These are phyloP conservation scores for Kryphioiulus occultus DNA, from an alignment of 2,888 invertebrate species.

Conservation along the genomic window DNA sequence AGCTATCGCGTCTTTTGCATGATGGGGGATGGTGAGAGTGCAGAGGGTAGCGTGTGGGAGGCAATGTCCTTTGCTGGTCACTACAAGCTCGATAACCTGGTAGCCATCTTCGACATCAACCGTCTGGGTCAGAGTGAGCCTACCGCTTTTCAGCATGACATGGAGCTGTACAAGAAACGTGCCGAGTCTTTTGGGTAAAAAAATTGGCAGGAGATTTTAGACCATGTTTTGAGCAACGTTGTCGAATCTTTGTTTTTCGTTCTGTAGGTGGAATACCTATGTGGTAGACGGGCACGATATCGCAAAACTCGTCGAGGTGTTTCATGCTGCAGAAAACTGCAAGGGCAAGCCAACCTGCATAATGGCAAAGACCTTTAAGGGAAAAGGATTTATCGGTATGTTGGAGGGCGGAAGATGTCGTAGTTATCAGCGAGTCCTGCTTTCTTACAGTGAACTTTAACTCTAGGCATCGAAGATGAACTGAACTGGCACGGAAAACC, in stretches of 20 bases:
- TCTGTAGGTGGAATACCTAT: constrained; percentile 75
- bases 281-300: constrained; percentile 98
- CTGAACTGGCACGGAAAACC: constrained; percentile 99
- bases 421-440: background rate
- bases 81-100: constrained; percentile 95
- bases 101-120: constrained; percentile 96
- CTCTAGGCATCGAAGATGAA: constrained; percentile 85
- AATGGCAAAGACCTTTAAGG: constrained; percentile 95
- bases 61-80: constrained; percentile 92
- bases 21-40: constrained; percentile 97
- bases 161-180: constrained; percentile 84
- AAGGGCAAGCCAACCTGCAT: constrained; percentile 89
- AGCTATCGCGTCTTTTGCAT: constrained; percentile 87
- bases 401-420: background rate
- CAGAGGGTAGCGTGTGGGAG: constrained; percentile 99
- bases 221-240: no score
- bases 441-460: background rate
- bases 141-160: constrained; percentile 90
- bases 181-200: constrained; percentile 84
- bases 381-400: constrained; percentile 69
- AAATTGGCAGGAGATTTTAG: background rate
- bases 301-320: constrained; percentile 86
- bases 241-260: no score
- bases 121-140: constrained; percentile 97
- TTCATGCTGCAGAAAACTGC: constrained; percentile 78